These are phyloP conservation scores for Carcharodon carcharias DNA, from an alignment of 2,797 vertebrate species.

Conservation along the genomic window DNA sequence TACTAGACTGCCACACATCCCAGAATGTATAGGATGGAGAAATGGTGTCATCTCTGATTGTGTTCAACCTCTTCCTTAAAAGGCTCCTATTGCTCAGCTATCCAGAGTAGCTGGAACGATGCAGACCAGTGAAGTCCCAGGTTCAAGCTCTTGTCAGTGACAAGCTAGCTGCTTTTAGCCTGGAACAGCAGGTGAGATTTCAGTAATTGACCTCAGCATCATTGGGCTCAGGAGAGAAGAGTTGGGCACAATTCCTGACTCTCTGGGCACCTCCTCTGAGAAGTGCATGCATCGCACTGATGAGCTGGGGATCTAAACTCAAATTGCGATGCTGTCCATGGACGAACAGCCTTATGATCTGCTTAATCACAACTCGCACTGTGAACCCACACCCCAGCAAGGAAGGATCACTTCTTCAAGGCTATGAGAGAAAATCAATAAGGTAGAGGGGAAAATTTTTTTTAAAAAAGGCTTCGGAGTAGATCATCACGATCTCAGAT, in stretches of 20 bases:
- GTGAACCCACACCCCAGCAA: not conserved
- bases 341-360: not conserved
- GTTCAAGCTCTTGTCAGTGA: not conserved
- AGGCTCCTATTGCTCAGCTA: no score
- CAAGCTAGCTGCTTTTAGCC: not conserved
- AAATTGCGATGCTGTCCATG: not conserved
- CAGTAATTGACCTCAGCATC: not conserved
- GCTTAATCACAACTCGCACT: not conserved
- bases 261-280: not conserved
- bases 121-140: not conserved
- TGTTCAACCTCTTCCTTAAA: not conserved
- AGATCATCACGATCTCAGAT: no score
- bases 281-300: not conserved
- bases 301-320: not conserved
- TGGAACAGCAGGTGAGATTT: not conserved
- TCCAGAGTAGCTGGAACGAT: not conserved
- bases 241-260: not conserved
- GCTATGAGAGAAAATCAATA: not conserved
- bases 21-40: not conserved
- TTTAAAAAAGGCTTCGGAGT: not conserved
- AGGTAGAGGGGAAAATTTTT: not conserved
- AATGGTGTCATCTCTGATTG: not conserved
- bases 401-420: not conserved
- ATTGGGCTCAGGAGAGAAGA: not conserved
- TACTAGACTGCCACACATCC: not conserved